phyloP scores from a whole-genome alignment of 2,888 invertebrate species.

The Drosophila heteroneura region DNA sequence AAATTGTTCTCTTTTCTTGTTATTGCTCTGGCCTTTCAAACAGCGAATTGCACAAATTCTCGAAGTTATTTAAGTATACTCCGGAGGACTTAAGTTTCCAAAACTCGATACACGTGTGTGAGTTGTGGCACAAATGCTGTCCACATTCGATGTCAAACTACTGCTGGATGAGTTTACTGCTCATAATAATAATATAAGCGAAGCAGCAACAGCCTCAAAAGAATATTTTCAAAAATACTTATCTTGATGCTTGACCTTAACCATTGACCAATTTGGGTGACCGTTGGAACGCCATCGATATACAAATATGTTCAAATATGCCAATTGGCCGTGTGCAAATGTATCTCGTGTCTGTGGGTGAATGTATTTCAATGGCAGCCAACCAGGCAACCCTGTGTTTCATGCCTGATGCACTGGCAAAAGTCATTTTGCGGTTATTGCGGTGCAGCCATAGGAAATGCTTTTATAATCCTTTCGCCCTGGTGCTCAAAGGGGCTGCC shows the following conservation, averaged over 20 bases:
- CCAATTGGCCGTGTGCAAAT: constrained; percentile 22
- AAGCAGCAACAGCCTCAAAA: not conserved
- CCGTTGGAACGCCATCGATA: constrained; percentile 12
- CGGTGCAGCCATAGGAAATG: constrained; percentile 66
- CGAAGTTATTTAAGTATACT: not conserved
- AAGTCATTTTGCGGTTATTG: constrained; percentile 72
- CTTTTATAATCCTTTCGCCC: constrained; percentile 53
- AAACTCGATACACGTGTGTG: not conserved
- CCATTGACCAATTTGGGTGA: constrained; percentile 21
- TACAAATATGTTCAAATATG: constrained; percentile 17
- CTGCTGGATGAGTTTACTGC: not conserved
- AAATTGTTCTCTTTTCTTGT: not conserved
- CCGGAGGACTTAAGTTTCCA: not conserved
- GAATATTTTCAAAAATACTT: not conserved
- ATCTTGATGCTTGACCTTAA: not conserved
- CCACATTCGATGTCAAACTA: not conserved
- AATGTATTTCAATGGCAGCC: constrained; percentile 40
- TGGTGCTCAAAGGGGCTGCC: constrained; percentile 38
- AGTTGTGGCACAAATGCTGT: not conserved
- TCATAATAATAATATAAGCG: not conserved
- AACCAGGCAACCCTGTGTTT: constrained; percentile 15
- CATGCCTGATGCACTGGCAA: constrained; percentile 45
- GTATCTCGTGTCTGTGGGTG: constrained; percentile 17
- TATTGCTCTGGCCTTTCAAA: not conserved
- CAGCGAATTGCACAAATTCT: not conserved